Conservation (phyloP, 1,140 invertebrate species). For the Ceratosolen fusciceps region DNA sequence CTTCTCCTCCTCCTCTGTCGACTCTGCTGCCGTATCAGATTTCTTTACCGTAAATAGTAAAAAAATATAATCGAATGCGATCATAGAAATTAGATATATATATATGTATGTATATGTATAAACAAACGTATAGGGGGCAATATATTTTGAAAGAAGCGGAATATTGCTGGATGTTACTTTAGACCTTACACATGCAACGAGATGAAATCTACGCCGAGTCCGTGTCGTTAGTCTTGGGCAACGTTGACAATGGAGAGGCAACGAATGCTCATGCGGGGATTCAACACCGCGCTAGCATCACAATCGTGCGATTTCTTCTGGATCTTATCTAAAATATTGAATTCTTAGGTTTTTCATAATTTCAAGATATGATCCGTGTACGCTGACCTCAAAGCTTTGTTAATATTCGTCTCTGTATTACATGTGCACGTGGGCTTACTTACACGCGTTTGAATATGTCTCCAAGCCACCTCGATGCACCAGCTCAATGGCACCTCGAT, state of each 20-base stretch:
- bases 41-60: too few species aligned
- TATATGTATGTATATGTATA: too few species aligned
- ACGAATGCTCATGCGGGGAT: neutral
- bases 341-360: neutral
- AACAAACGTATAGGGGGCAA: neutral
- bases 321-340: neutral
- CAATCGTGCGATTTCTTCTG: neutral
- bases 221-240: neutral
- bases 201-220: neutral
- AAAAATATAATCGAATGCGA: too few species aligned
- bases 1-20: neutral
- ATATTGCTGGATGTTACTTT: neutral
- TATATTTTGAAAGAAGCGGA: neutral
- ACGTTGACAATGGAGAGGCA: neutral
- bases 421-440: too few species aligned
- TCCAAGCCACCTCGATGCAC: too few species aligned
- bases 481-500: too few species aligned
- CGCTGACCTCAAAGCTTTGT: neutral
- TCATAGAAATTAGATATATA: too few species aligned
- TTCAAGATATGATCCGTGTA: neutral
- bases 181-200: neutral
- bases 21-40: too few species aligned
- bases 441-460: too few species aligned
- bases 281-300: slow-evolving; percentile 9
- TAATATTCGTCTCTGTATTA: neutral